Conservation (phyloP, 1,140 invertebrate species). For the Ips typographus region DNA sequence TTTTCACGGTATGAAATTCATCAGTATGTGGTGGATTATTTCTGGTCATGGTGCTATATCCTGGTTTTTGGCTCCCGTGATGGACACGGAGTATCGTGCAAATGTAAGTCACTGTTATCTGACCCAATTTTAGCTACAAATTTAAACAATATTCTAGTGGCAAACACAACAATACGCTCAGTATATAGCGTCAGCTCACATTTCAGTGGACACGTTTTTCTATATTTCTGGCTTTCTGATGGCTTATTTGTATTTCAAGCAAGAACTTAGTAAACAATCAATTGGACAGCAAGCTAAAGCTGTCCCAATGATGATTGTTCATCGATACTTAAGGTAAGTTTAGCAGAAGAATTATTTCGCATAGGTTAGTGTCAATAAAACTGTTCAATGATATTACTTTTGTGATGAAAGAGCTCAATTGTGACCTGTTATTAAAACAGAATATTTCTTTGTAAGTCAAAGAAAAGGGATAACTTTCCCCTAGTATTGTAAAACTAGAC, state of each 20-base stretch:
- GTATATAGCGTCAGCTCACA: slow-evolving; percentile 36
- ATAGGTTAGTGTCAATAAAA: too few species aligned
- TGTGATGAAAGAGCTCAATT: neutral
- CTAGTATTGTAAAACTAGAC: neutral
- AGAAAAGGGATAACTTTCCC: neutral
- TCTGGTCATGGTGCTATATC: slow-evolving; percentile 34
- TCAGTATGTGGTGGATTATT: slow-evolving; percentile 50
- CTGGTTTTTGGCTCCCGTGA: slow-evolving; percentile 7
- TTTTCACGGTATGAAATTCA: slow-evolving; percentile 47
- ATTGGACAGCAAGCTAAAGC: slow-evolving; percentile 23
- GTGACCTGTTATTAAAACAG: neutral
- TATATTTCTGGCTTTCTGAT: slow-evolving; percentile 44
- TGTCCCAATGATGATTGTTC: slow-evolving; percentile 42
- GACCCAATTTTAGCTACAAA: neutral
- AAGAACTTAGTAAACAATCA: slow-evolving; percentile 21
- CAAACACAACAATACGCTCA: slow-evolving; percentile 12
- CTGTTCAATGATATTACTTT: too few species aligned
- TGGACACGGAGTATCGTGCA: neutral
- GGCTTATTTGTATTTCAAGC: slow-evolving; percentile 43
- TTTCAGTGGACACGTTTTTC: slow-evolving; percentile 46
- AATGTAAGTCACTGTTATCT: slow-evolving; percentile 1
- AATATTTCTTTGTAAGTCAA: neutral
- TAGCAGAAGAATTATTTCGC: neutral
- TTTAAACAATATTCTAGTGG: slow-evolving; percentile 34
- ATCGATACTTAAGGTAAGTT: slow-evolving; percentile 43